Evolutionary conservation across 2,888 invertebrate species (phyloP), one percentile per base, ranked within the genome.

Genomic region (Cryptophagus acutangulus): DNA sequence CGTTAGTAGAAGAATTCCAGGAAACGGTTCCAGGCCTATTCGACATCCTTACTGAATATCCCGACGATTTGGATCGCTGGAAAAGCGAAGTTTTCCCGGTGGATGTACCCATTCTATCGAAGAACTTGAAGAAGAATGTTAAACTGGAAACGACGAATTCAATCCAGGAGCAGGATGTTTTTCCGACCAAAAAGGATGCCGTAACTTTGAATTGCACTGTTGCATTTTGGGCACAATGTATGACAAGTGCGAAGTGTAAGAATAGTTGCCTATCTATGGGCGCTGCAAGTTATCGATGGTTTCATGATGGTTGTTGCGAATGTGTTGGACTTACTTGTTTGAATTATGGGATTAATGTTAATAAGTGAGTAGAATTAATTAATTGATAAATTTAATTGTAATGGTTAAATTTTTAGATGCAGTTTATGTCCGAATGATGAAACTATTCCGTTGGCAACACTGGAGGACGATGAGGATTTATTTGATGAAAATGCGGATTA

Each of bases 301-400:
- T 93, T 71, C 91, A 92, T 67, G 88, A 92, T 62, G 92, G 92
- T 1, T 94, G 94, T 64, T 94, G 94, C 65, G 88, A 94, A 68
- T 94, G 94, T 63, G 81, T 94, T 36, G 93, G 93, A 1, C 80
- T 83, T 48, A 84, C 82, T 33, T 94, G 94, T 64, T 77, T 91
- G 46, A 88, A 88, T 64, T 93, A 91, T 67, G 94, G 93, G 1
- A 85, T 90, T 43, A 87, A 87, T 58, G 87, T 90, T 61, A 88
- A 87, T 74, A 80, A 86, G 78, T 86, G 66, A n/a, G 5, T 6
- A 4, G n/a, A n/a, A n/a, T n/a, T n/a, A n/a, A n/a, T n/a, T n/a
- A n/a, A n/a, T n/a, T n/a, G n/a, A n/a, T n/a, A n/a, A n/a, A n/a
- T n/a, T n/a, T n/a, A n/a, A n/a, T n/a, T n/a, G n/a, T n/a, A n/a